A percentile compares a stretch with the other conserved stretches of the same genome.
Evolutionary conservation across 2,888 invertebrate species (phyloP).

Genomic region (Eulithis prunata): DNA sequence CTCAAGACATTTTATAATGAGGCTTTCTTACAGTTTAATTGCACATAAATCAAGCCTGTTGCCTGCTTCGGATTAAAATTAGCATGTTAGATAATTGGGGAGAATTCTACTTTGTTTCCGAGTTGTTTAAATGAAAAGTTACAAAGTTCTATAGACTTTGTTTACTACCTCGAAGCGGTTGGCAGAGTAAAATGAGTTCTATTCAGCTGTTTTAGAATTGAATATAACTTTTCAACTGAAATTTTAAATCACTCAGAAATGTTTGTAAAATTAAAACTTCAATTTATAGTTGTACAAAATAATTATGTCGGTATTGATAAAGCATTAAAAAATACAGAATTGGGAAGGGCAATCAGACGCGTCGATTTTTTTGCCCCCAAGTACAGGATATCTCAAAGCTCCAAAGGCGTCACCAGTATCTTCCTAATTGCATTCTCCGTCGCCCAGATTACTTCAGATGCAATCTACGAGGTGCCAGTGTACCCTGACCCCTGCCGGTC

Average conservation of each 20-base stretch:
- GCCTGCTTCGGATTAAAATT: slow-evolving; percentile 37
- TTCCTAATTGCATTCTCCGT: slow-evolving; percentile 44
- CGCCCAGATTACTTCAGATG: slow-evolving; percentile 39
- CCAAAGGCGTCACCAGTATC: slow-evolving; percentile 38
- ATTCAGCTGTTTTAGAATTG: background rate
- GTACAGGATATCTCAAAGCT: slow-evolving; percentile 37
- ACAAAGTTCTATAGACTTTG: slow-evolving; percentile 24
- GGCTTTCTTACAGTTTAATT: slow-evolving; percentile 34
- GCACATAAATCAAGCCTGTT: slow-evolving; percentile 36
- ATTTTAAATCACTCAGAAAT: background rate
- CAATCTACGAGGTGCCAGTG: slow-evolving; percentile 39
- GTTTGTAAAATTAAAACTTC: background rate
- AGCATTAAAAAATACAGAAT: background rate
- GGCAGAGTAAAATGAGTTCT: slow-evolving; percentile 5
- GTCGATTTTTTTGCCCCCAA: slow-evolving; percentile 16
- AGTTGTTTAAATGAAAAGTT: slow-evolving; percentile 27
- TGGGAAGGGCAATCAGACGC: background rate
- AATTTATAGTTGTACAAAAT: background rate
- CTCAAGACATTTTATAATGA: slow-evolving; percentile 36
- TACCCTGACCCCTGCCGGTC: slow-evolving; percentile 35
- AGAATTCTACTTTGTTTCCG: slow-evolving; percentile 24
- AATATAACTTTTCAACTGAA: background rate
- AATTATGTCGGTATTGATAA: background rate
- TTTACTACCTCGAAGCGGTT: slow-evolving; percentile 6
- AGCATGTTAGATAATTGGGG: slow-evolving; percentile 35